Percentiles rank a stretch among this genome's conserved stretches.
Evolutionary conservation across 2,113 vertebrate species (phyloP).

Genomic region (Rhinolophus sinicus): DNA sequence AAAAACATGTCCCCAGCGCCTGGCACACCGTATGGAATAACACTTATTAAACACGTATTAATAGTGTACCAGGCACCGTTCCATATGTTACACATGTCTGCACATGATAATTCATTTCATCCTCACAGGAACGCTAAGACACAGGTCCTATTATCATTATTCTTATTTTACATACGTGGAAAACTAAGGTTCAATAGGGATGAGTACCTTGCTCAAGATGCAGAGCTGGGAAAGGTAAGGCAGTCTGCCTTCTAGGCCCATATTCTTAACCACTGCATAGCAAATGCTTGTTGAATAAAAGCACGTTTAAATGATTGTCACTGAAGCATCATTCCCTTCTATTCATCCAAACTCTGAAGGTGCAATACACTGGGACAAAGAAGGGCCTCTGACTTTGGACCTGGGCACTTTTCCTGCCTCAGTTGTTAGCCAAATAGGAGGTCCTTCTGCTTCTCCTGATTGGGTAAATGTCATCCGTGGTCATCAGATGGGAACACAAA

Average conservation of each 20-base stretch:
- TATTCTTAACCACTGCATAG: not conserved
- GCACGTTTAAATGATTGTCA: not conserved
- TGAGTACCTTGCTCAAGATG: not conserved
- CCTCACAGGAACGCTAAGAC: not conserved
- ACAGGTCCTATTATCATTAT: not conserved
- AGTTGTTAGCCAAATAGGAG: not conserved
- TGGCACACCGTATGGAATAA: not conserved
- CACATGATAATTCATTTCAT: constrained; percentile 14
- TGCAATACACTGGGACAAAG: not conserved
- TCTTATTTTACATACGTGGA: not conserved
- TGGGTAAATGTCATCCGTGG: not conserved
- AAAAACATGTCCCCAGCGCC: not conserved
- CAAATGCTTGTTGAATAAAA: constrained; percentile 25
- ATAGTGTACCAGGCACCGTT: not conserved
- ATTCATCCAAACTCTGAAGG: not conserved
- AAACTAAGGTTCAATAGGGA: not conserved
- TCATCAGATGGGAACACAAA: not conserved
- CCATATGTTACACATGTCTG: not conserved
- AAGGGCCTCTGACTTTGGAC: not conserved
- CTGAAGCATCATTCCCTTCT: not conserved
- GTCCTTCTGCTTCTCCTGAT: not conserved
- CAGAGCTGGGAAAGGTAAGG: not conserved
- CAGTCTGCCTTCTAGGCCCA: not conserved
- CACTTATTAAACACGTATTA: not conserved
- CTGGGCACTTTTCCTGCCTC: not conserved